phyloP scores from a whole-genome alignment of 2,888 invertebrate genomes.

The Monochamus alternatus region DNA sequence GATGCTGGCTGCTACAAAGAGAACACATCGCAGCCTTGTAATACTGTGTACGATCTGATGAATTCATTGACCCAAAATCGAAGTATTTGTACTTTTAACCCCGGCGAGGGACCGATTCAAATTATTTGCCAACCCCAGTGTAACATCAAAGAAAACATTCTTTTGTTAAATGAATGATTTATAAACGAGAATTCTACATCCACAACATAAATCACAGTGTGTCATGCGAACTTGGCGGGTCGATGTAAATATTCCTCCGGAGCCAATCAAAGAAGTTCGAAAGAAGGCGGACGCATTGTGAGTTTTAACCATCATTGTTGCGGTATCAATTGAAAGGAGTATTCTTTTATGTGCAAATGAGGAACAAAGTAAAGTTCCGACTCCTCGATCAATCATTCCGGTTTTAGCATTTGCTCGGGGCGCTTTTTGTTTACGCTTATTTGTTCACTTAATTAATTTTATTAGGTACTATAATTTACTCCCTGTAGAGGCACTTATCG shows the following conservation, averaged over 20 bases:
- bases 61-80: conserved; percentile 34
- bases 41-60: conserved; percentile 14
- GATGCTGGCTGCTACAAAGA: conserved; percentile 20
- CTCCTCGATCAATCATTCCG: conserved; percentile 52
- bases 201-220: conserved; percentile 55
- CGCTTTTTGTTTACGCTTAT: conserved; percentile 33
- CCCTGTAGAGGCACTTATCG: neutral
- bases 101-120: conserved; percentile 28
- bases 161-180: conserved; percentile 56
- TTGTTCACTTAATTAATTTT: conserved; percentile 39
- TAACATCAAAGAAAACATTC: conserved; percentile 52
- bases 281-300: conserved; percentile 46
- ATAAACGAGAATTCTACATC: conserved; percentile 52
- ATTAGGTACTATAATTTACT: conserved; percentile 18
- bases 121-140: conserved; percentile 42
- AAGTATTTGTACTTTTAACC: conserved; percentile 36
- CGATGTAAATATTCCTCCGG: conserved; percentile 47
- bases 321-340: conserved; percentile 50
- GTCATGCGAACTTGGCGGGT: conserved; percentile 49
- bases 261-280: conserved; percentile 47
- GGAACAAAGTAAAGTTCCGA: conserved; percentile 50
- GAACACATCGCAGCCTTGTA: conserved; percentile 13
- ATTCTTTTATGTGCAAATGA: conserved; percentile 51
- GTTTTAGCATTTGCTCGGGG: conserved; percentile 42
- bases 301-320: conserved; percentile 51